A percentile compares a stretch with the other conserved stretches of the same genome.
These are phyloP conservation scores for Lissonota sp. DNA, from an alignment of 2,888 invertebrate species.

Conservation along the genomic window DNA sequence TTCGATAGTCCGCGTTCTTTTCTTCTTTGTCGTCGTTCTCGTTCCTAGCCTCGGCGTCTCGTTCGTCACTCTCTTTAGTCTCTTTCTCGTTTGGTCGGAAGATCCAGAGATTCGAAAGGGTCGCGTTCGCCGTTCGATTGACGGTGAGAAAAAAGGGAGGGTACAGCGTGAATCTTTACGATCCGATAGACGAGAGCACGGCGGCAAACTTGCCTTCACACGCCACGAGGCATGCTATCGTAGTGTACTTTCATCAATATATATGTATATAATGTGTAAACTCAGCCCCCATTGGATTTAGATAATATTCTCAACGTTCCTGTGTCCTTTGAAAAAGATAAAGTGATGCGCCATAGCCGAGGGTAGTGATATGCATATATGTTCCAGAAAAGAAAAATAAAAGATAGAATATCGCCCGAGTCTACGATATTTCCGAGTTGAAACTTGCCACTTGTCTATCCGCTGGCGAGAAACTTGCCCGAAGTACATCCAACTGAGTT, in stretches of 20 bases:
- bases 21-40: conserved; percentile 47
- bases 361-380: conserved; percentile 14
- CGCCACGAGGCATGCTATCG: conserved; percentile 22
- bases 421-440: conserved; percentile 40
- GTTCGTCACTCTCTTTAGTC: conserved; percentile 5
- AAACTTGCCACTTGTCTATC: conserved; percentile 46
- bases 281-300: conserved; percentile 40
- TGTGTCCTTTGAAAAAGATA: conserved; percentile 30
- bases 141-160: neutral
- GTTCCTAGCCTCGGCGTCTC: neutral
- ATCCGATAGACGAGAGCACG: conserved; percentile 33
- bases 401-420: conserved; percentile 30
- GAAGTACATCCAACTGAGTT: conserved; percentile 2
- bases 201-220: conserved; percentile 38
- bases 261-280: neutral
- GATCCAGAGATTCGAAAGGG: conserved; percentile 50
- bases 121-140: conserved; percentile 22
- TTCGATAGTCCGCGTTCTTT: conserved; percentile 57
- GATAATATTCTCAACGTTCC: conserved; percentile 51
- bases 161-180: conserved; percentile 30
- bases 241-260: conserved; percentile 10
- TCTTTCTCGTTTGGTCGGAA: conserved; percentile 19
- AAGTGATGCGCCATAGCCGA: conserved; percentile 11
- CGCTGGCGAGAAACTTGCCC: conserved; percentile 43
- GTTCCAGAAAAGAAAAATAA: neutral